Percentiles rank a stretch among this genome's conserved stretches.
Conservation (phyloP, 2,113 vertebrate genomes). For the Columbina picui region DNA sequence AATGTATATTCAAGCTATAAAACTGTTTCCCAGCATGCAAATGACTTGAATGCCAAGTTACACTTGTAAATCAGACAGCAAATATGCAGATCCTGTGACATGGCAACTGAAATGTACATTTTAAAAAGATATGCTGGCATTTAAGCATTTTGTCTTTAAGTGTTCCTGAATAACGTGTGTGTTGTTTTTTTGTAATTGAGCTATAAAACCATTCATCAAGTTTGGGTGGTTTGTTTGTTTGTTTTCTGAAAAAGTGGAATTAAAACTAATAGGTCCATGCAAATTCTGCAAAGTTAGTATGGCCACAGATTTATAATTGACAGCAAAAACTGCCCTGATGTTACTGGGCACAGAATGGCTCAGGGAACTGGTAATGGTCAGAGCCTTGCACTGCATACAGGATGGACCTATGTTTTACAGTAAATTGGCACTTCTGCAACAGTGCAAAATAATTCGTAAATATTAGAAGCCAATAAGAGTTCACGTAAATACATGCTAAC, state of each 20-base stretch:
- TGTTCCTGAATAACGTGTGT: neutral
- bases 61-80: constrained; percentile 39
- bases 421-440: neutral
- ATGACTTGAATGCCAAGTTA: neutral
- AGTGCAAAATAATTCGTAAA: neutral
- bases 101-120: neutral
- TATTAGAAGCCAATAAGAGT: neutral
- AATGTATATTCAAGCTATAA: neutral
- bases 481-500: constrained; percentile 30
- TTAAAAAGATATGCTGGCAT: neutral
- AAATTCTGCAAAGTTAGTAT: neutral
- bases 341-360: neutral
- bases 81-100: constrained; percentile 12
- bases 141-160: neutral
- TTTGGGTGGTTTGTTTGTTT: too few species aligned
- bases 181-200: neutral
- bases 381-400: neutral
- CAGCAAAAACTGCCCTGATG: neutral
- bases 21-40: neutral
- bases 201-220: neutral
- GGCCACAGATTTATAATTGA: neutral
- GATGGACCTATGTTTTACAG: neutral
- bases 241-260: neutral
- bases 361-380: neutral
- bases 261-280: neutral